phyloP scores from a whole-genome alignment of 2,113 vertebrate genomes.

The Centropristis striata region DNA sequence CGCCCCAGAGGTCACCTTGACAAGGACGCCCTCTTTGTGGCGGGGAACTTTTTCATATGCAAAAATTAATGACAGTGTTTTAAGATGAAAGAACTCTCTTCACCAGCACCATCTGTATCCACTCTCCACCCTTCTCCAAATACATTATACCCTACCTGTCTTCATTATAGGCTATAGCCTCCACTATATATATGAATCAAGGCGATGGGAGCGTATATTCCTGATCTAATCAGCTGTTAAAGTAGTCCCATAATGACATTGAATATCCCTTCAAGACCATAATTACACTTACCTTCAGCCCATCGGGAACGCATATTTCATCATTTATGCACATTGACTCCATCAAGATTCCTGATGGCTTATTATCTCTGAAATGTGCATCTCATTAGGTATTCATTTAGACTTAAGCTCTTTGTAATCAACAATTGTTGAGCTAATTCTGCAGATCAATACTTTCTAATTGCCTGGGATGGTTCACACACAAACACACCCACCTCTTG shows the following conservation, averaged over 20 bases:
- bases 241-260: slow-evolving; percentile 45
- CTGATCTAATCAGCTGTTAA: slow-evolving; percentile 68
- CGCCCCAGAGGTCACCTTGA: slow-evolving; percentile 64
- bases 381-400: slow-evolving; percentile 65
- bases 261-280: slow-evolving; percentile 55
- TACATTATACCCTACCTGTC: slow-evolving; percentile 28
- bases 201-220: slow-evolving; percentile 13
- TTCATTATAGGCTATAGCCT: slow-evolving; percentile 23
- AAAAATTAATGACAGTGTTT: slow-evolving; percentile 56
- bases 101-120: slow-evolving; percentile 20
- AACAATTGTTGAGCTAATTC: slow-evolving; percentile 39
- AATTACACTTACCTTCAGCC: slow-evolving; percentile 61
- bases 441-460: slow-evolving; percentile 69
- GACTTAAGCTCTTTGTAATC: slow-evolving; percentile 63
- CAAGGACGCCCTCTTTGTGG: slow-evolving; percentile 35
- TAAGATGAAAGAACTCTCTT: slow-evolving; percentile 53
- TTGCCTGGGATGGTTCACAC: slow-evolving; percentile 36
- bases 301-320: slow-evolving; percentile 42
- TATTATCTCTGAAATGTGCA: slow-evolving; percentile 45
- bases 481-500: background rate
- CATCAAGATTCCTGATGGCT: slow-evolving; percentile 4
- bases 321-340: slow-evolving; percentile 61
- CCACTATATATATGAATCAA: slow-evolving; percentile 30
- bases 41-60: slow-evolving; percentile 62
- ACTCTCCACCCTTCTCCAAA: slow-evolving; percentile 16